Percentiles rank a stretch among this genome's conserved stretches.
Evolutionary conservation across 2,888 invertebrate genomes (phyloP).

Genomic region (Hemicrepidius hirtus): DNA sequence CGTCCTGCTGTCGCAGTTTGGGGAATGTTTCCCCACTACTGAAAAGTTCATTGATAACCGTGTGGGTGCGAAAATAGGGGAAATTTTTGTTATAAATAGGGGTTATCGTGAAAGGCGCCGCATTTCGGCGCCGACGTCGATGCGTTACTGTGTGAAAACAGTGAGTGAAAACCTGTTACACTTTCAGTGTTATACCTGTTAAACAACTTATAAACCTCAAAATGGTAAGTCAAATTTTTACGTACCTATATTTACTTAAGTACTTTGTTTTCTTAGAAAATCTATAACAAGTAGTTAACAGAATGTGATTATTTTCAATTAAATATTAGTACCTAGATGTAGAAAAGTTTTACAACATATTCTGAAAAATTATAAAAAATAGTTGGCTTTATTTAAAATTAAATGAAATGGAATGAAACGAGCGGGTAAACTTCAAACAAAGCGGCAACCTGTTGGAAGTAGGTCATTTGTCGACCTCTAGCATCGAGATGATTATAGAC

Average conservation of each 20-base stretch:
- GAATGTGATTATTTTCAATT: too few species aligned
- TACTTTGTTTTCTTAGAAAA: too few species aligned
- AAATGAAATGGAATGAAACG: slow-evolving; percentile 1
- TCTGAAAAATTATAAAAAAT: background rate
- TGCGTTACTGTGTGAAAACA: slow-evolving; percentile 38
- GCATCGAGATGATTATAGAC: slow-evolving; percentile 6
- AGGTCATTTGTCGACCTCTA: slow-evolving; percentile 54
- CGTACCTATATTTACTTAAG: too few species aligned
- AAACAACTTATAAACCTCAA: background rate
- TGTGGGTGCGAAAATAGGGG: slow-evolving; percentile 76
- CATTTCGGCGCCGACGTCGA: slow-evolving; percentile 61
- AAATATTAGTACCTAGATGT: too few species aligned
- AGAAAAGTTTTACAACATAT: too few species aligned
- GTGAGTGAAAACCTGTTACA: slow-evolving; percentile 37
- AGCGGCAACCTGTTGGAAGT: slow-evolving; percentile 57
- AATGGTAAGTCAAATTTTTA: slow-evolving; percentile 39
- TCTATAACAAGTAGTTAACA: too few species aligned
- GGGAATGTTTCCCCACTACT: slow-evolving; percentile 65
- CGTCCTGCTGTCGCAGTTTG: slow-evolving; percentile 65
- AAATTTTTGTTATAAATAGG: slow-evolving; percentile 68
- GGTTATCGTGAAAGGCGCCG: slow-evolving; percentile 63
- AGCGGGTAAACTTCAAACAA: slow-evolving; percentile 19
- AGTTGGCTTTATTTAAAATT: background rate
- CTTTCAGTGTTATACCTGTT: slow-evolving; percentile 6
- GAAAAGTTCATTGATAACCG: slow-evolving; percentile 79